Percentiles rank a stretch among this genome's conserved stretches.
Conservation (phyloP, 2,113 vertebrate species). For the Percopsis transmontana region DNA sequence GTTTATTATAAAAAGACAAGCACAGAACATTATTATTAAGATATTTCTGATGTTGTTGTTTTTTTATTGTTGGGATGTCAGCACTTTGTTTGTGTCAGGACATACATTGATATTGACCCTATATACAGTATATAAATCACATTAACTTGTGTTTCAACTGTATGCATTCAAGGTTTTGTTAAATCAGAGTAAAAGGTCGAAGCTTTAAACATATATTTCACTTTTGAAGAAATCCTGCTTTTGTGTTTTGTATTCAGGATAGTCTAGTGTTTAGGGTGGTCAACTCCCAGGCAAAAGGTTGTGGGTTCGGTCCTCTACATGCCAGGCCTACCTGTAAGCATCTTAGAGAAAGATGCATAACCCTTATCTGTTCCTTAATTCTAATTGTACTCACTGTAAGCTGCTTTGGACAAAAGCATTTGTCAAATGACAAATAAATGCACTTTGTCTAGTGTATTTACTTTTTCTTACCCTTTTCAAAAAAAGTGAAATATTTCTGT, state of each 20-base stretch:
- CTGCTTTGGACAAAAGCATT: no score
- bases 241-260: background rate
- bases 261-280: no score
- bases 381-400: no score
- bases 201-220: constrained; percentile 9
- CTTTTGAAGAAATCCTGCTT: constrained; percentile 21
- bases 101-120: constrained; percentile 37
- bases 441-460: no score
- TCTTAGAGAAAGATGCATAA: no score
- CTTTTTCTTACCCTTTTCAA: no score
- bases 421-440: no score
- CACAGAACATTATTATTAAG: background rate
- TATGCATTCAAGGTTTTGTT: constrained; percentile 21
- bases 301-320: no score
- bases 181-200: constrained; percentile 1
- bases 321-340: no score
- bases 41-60: constrained; percentile 47
- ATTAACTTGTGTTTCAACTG: constrained; percentile 11
- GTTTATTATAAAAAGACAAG: background rate
- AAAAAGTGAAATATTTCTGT: constrained; percentile 7
- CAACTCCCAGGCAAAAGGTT: no score
- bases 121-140: constrained; percentile 11
- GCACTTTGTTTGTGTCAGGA: constrained; percentile 35
- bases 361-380: no score
- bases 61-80: constrained; percentile 56